Conservation (phyloP, 2,888 invertebrate genomes). For the Dioctria rufipes region DNA sequence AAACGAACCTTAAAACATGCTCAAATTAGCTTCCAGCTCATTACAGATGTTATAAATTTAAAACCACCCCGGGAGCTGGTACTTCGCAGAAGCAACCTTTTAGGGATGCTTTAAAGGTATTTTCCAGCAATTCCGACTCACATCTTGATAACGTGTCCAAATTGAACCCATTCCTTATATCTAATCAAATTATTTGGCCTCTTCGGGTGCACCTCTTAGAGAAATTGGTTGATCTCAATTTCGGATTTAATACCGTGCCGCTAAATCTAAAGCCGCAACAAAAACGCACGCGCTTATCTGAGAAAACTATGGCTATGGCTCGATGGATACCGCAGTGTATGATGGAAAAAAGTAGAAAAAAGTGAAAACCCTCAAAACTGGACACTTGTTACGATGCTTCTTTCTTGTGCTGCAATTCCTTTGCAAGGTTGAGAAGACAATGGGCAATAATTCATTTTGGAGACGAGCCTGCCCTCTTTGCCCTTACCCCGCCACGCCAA, state of each 20-base stretch:
- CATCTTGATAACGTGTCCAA: slow-evolving; percentile 53
- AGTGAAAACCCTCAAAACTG: slow-evolving; percentile 36
- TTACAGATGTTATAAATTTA: slow-evolving; percentile 44
- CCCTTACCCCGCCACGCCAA: slow-evolving; percentile 53
- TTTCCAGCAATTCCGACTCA: not conserved
- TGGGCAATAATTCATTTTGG: slow-evolving; percentile 57
- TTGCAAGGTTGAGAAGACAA: slow-evolving; percentile 51
- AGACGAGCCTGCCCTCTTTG: slow-evolving; percentile 53
- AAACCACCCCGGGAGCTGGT: slow-evolving; percentile 55
- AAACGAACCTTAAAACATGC: slow-evolving; percentile 35
- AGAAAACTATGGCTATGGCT: not conserved
- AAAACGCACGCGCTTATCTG: slow-evolving; percentile 1
- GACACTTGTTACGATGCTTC: slow-evolving; percentile 46
- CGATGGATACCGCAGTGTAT: not conserved
- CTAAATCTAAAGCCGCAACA: not conserved
- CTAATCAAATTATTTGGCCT: slow-evolving; percentile 55
- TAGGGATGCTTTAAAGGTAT: slow-evolving; percentile 19
- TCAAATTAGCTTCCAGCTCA: slow-evolving; percentile 55
- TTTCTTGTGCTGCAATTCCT: slow-evolving; percentile 34
- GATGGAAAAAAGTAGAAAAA: slow-evolving; percentile 6
- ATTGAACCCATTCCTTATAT: slow-evolving; percentile 53
- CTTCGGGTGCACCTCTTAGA: slow-evolving; percentile 33
- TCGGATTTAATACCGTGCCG: slow-evolving; percentile 23
- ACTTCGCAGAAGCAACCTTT: slow-evolving; percentile 48
- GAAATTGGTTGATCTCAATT: slow-evolving; percentile 37